phyloP scores from a whole-genome alignment of 1,140 invertebrate genomes.

The Scylla paramamosain region DNA sequence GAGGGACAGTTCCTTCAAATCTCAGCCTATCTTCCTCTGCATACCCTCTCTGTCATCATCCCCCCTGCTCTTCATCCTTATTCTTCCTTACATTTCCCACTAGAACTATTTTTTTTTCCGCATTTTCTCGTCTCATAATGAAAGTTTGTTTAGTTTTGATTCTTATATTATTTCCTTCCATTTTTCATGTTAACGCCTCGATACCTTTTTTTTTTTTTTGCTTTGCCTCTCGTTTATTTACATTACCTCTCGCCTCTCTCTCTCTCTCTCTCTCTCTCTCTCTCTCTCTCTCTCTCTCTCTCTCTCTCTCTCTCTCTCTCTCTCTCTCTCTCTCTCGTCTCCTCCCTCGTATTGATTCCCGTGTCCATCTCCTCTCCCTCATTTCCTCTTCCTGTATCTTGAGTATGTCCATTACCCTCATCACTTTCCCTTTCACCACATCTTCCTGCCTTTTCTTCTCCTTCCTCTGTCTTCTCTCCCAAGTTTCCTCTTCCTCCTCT shows the following conservation, averaged over 20 bases:
- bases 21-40: background rate
- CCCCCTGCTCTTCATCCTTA: background rate
- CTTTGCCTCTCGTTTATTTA: background rate
- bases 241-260: background rate
- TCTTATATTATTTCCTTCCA: background rate
- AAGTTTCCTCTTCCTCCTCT: background rate
- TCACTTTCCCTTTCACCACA: slow-evolving; percentile 10
- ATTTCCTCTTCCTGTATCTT: slow-evolving; percentile 14
- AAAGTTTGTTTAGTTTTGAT: background rate
- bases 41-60: background rate
- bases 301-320: background rate
- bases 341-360: background rate
- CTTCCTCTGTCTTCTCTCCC: background rate
- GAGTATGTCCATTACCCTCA: background rate
- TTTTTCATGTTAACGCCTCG: too few relatives aligned
- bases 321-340: background rate
- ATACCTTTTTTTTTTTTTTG: background rate
- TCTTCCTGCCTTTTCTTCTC: slow-evolving; percentile 21
- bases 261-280: background rate
- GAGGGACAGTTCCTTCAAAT: background rate
- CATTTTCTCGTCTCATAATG: too few relatives aligned
- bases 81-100: background rate
- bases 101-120: background rate
- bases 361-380: slow-evolving; percentile 1
- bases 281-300: background rate